Conservation (phyloP, 2,888 invertebrate species). For the Clunio marinus region DNA sequence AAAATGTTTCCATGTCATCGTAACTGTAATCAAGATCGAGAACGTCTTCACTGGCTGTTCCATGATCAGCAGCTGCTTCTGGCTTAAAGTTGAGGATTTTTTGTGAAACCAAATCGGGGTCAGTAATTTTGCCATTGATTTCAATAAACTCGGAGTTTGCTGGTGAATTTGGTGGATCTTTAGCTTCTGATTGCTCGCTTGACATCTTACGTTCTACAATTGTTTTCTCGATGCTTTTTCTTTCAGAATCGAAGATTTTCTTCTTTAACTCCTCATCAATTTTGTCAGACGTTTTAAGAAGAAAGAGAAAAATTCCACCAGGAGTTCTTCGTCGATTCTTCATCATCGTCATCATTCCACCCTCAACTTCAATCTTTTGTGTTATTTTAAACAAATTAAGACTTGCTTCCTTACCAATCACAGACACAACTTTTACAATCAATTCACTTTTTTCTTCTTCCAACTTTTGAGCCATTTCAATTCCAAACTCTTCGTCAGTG, state of each 20-base stretch:
- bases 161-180: background rate
- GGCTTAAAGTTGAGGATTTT: background rate
- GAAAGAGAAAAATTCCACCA: conserved; percentile 78
- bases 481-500: background rate
- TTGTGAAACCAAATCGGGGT: conserved; percentile 4
- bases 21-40: background rate
- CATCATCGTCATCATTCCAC: conserved; percentile 83
- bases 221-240: conserved; percentile 42
- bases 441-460: conserved; percentile 27
- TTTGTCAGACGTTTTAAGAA: conserved; percentile 68
- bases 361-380: conserved; percentile 73
- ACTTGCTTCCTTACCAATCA: conserved; percentile 68
- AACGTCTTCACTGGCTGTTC: background rate
- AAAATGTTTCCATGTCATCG: conserved; percentile 1
- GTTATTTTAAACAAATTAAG: conserved; percentile 73
- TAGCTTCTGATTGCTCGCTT: background rate
- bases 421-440: conserved; percentile 64
- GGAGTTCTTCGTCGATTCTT: conserved; percentile 76
- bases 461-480: background rate
- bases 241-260: conserved; percentile 66
- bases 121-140: background rate
- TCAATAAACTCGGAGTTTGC: background rate
- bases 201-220: background rate
- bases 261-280: conserved; percentile 63
- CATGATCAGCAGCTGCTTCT: no score